Conservation (phyloP, 2,797 vertebrate species). For the Neoniphon sammara region DNA sequence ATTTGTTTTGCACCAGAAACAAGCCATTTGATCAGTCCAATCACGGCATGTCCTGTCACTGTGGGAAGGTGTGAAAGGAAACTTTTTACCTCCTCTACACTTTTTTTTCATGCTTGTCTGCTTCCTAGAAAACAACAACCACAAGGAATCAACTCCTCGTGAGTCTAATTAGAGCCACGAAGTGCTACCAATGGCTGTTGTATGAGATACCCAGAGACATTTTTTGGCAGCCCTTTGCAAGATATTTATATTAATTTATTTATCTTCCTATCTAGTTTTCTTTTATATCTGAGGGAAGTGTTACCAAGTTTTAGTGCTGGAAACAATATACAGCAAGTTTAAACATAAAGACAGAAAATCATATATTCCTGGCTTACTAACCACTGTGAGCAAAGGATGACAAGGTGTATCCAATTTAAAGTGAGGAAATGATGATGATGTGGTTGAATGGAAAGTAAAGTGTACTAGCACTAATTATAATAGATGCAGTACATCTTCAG, state of each 20-base stretch:
- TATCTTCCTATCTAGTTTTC: constrained; percentile 3
- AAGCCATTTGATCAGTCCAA: constrained; percentile 25
- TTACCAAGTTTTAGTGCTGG: constrained; percentile 16
- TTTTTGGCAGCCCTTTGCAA: constrained; percentile 46
- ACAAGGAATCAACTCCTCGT: constrained; percentile 57
- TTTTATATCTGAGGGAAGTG: constrained; percentile 1
- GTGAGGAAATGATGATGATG: constrained; percentile 35
- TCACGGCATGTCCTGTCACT: constrained; percentile 34
- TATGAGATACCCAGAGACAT: constrained; percentile 49
- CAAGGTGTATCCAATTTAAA: constrained; percentile 74
- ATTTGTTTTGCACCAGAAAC: constrained; percentile 26
- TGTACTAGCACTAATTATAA: constrained; percentile 13
- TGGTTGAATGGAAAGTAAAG: constrained; percentile 48
- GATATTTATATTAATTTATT: constrained; percentile 44
- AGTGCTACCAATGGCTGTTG: constrained; percentile 60
- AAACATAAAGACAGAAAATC: constrained; percentile 15
- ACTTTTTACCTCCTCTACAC: constrained; percentile 48
- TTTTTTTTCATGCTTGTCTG: constrained; percentile 74
- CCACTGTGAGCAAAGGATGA: constrained; percentile 45
- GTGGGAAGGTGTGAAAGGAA: constrained; percentile 33
- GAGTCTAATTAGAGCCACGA: constrained; percentile 78
- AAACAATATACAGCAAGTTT: constrained; percentile 4
- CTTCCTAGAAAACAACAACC: constrained; percentile 64
- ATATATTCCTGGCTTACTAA: constrained; percentile 16
- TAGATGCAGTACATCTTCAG: constrained; percentile 9